Conservation (phyloP, 1,140 invertebrate genomes). For the Spodoptera litura region DNA sequence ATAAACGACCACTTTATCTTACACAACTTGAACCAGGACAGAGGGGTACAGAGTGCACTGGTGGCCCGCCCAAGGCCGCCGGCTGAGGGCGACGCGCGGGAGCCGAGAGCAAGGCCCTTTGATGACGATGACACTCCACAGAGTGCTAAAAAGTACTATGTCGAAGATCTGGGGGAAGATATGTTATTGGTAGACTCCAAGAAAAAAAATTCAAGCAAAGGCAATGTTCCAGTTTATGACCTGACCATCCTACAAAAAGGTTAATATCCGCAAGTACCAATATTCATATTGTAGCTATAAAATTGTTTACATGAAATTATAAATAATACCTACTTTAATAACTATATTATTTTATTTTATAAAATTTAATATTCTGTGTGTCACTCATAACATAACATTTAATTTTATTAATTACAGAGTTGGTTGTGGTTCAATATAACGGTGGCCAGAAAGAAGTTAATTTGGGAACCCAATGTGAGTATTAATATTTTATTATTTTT, state of each 20-base stretch:
- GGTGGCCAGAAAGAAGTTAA: slow-evolving; percentile 71
- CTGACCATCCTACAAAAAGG: slow-evolving; percentile 72
- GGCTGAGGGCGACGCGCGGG: slow-evolving; percentile 54
- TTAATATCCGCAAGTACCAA: slow-evolving; percentile 41
- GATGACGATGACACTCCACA: slow-evolving; percentile 56
- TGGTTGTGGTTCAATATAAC: slow-evolving; percentile 77
- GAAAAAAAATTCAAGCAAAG: slow-evolving; percentile 72
- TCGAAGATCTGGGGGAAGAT: slow-evolving; percentile 77
- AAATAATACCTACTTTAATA: slow-evolving; percentile 1
- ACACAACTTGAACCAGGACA: slow-evolving; percentile 71
- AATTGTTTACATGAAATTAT: slow-evolving; percentile 1
- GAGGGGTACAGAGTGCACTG: slow-evolving; percentile 66
- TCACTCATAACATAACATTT: slow-evolving; percentile 21
- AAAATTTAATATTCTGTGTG: background rate
- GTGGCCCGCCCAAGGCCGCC: slow-evolving; percentile 64
- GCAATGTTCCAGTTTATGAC: slow-evolving; percentile 62
- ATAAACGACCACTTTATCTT: slow-evolving; percentile 73
- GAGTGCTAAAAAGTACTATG: slow-evolving; percentile 72
- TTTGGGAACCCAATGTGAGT: slow-evolving; percentile 75
- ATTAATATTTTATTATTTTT: slow-evolving; percentile 5
- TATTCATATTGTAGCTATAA: background rate
- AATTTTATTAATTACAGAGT: slow-evolving; percentile 67
- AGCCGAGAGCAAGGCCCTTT: slow-evolving; percentile 62
- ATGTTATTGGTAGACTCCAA: slow-evolving; percentile 77
- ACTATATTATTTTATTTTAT: too few relatives aligned